phyloP scores from a whole-genome alignment of 2,888 invertebrate genomes.

The Xylota segnis region DNA sequence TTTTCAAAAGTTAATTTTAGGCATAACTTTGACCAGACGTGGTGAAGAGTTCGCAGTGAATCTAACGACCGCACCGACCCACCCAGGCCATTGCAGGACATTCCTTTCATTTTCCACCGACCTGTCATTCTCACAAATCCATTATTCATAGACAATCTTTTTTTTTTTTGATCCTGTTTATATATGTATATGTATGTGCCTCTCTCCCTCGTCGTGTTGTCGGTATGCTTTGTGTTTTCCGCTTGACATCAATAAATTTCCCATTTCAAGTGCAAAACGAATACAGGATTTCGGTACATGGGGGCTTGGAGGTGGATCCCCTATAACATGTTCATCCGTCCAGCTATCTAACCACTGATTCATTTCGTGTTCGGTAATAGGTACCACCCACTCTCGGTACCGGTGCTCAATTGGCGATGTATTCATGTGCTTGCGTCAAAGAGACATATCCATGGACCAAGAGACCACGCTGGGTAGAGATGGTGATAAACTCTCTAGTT shows the following conservation, averaged over 20 bases:
- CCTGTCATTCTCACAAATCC: constrained; percentile 70
- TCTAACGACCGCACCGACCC: not conserved
- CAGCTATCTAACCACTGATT: constrained; percentile 49
- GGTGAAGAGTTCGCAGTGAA: not conserved
- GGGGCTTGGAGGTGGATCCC: constrained; percentile 7
- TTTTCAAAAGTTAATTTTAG: constrained; percentile 51
- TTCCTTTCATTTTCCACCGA: constrained; percentile 39
- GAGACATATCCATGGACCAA: not conserved
- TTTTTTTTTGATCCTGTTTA: not conserved
- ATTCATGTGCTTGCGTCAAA: constrained; percentile 18
- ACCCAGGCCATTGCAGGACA: constrained; percentile 17
- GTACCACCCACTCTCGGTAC: not conserved
- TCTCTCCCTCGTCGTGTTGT: constrained; percentile 6
- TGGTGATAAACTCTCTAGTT: constrained; percentile 35
- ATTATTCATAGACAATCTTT: constrained; percentile 64
- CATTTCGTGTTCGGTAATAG: constrained; percentile 32
- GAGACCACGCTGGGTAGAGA: not conserved
- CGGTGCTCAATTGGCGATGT: constrained; percentile 13
- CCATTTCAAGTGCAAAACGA: constrained; percentile 57
- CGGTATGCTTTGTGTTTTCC: constrained; percentile 60
- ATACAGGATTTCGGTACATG: constrained; percentile 29
- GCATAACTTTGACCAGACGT: constrained; percentile 29
- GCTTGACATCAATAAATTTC: constrained; percentile 67
- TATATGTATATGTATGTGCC: not conserved
- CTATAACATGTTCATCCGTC: constrained; percentile 49